Evolutionary conservation across 2,113 vertebrate species (phyloP).

Genomic region (Scomber colias): DNA sequence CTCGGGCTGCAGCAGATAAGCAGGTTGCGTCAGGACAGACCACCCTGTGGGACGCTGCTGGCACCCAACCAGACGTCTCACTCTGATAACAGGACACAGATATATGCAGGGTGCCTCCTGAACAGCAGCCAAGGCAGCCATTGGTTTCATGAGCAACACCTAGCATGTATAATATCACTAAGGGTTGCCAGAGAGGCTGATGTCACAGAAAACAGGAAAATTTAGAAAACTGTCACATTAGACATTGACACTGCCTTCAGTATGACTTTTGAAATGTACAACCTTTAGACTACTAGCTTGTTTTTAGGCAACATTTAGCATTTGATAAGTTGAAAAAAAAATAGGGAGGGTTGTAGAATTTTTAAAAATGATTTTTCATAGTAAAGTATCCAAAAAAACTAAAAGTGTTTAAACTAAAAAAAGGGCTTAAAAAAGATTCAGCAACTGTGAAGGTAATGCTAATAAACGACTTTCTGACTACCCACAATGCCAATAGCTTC

Average conservation of each 20-base stretch:
- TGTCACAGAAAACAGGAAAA: conserved; percentile 11
- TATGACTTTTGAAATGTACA: neutral
- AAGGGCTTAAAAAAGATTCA: too few relatives aligned
- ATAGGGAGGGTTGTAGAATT: too few relatives aligned
- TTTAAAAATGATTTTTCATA: too few relatives aligned
- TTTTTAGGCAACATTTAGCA: too few relatives aligned
- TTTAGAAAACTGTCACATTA: neutral
- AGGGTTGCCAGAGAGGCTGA: neutral
- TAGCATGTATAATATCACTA: neutral
- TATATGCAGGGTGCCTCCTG: conserved; percentile 50
- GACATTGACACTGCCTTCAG: neutral
- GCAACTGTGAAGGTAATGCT: too few relatives aligned
- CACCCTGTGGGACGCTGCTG: conserved; percentile 38
- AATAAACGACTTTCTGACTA: neutral
- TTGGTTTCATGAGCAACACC: conserved; percentile 22
- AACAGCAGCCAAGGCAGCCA: conserved; percentile 36
- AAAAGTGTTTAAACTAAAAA: too few relatives aligned
- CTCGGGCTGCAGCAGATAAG: conserved; percentile 62
- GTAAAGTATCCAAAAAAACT: too few relatives aligned
- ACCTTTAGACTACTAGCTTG: too few relatives aligned
- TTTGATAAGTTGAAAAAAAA: too few relatives aligned
- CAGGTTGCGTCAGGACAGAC: conserved; percentile 46
- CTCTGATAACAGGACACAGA: conserved; percentile 67
- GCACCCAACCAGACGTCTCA: conserved; percentile 52
- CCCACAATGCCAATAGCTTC: neutral